Percentiles rank a stretch among this genome's conserved stretches.
These are phyloP conservation scores for Sphaeridia pumilis DNA, from an alignment of 2,888 invertebrate species.

Conservation along the genomic window DNA sequence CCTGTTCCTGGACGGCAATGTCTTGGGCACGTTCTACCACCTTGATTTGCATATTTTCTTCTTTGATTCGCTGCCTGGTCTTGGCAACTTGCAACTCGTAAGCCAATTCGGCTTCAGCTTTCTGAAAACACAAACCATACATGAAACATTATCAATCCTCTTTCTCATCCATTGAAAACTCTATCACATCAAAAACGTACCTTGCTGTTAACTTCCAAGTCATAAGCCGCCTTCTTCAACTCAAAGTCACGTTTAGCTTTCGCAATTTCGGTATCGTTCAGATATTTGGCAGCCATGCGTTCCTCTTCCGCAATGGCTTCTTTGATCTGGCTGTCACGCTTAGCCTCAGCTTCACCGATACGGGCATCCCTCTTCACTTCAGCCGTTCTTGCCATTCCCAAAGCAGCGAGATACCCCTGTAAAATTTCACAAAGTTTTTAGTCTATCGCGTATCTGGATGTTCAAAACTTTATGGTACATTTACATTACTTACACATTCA, in stretches of 20 bases:
- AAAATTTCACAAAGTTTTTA: not conserved
- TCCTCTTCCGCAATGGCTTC: slow-evolving; percentile 95
- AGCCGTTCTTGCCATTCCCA: slow-evolving; percentile 52
- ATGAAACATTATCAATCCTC: not conserved
- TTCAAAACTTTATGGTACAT: no score
- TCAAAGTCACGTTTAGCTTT: slow-evolving; percentile 95
- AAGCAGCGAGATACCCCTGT: slow-evolving; percentile 11
- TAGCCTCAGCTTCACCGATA: slow-evolving; percentile 93
- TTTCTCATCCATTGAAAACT: not conserved
- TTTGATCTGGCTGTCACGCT: slow-evolving; percentile 79
- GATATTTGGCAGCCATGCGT: slow-evolving; percentile 69
- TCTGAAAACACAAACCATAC: slow-evolving; percentile 39
- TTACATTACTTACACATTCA: slow-evolving; percentile 81
- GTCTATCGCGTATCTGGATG: not conserved
- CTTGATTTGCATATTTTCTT: slow-evolving; percentile 93
- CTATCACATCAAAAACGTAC: slow-evolving; percentile 42
- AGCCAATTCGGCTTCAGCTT: slow-evolving; percentile 88
- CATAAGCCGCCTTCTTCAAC: slow-evolving; percentile 91
- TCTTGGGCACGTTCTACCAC: slow-evolving; percentile 85
- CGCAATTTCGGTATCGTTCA: slow-evolving; percentile 94
- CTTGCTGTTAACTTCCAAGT: slow-evolving; percentile 91
- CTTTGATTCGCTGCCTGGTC: slow-evolving; percentile 88
- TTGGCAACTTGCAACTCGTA: slow-evolving; percentile 89
- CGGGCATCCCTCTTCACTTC: slow-evolving; percentile 92
- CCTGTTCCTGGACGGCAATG: slow-evolving; percentile 91